Percentiles rank a stretch among this genome's conserved stretches.
phyloP scores from a whole-genome alignment of 1,140 invertebrate genomes.

The Plutomurus gul region DNA sequence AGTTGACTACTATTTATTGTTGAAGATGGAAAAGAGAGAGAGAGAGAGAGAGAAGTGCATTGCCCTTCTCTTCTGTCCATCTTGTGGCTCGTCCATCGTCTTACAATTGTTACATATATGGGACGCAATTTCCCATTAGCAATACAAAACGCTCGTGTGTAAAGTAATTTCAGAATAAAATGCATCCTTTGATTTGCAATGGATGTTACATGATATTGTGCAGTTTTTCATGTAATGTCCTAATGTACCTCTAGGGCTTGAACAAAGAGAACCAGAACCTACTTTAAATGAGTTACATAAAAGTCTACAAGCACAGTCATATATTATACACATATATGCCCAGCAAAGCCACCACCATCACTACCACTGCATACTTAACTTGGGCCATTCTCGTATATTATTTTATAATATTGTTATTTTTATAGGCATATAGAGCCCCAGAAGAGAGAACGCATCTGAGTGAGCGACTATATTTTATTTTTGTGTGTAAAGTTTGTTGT shows the following conservation, averaged over 20 bases:
- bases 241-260: background rate
- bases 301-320: too few relatives aligned
- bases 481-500: too few relatives aligned
- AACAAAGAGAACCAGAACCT: background rate
- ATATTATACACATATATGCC: too few relatives aligned
- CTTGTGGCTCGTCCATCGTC: background rate
- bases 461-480: too few relatives aligned
- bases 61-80: constrained; percentile 33
- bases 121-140: constrained; percentile 23
- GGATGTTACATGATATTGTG: background rate
- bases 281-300: background rate
- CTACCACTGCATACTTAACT: too few relatives aligned
- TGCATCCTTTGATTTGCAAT: constrained; percentile 9
- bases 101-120: background rate
- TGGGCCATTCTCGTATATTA: too few relatives aligned
- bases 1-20: constrained; percentile 40
- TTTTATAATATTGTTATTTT: too few relatives aligned
- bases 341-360: too few relatives aligned
- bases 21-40: constrained; percentile 37
- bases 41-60: constrained; percentile 30
- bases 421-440: too few relatives aligned
- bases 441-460: too few relatives aligned
- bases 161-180: constrained; percentile 21
- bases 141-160: constrained; percentile 14
- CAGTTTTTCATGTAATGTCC: background rate